A percentile compares a stretch with the other conserved stretches of the same genome.
These are phyloP conservation scores for Acrocephalus scirpaceus DNA, from an alignment of 2,797 vertebrate genomes.

Conservation along the genomic window DNA sequence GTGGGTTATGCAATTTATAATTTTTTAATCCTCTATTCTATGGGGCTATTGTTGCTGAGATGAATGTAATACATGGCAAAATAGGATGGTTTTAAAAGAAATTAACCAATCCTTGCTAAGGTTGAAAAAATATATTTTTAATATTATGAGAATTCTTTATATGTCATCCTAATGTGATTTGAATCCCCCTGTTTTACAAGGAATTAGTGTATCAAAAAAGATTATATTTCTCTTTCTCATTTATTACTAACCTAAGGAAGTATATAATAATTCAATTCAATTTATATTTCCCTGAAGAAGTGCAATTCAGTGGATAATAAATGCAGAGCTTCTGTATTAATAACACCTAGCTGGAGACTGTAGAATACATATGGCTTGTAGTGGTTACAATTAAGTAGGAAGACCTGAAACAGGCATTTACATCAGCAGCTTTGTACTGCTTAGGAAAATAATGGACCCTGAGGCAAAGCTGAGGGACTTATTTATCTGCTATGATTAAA, in stretches of 20 bases:
- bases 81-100: background rate
- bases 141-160: background rate
- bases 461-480: conserved; percentile 43
- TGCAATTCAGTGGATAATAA: conserved; percentile 33
- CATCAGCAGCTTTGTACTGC: conserved; percentile 3
- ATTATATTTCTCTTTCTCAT: conserved; percentile 29
- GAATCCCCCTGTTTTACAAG: conserved; percentile 40
- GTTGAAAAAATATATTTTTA: background rate
- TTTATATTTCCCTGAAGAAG: conserved; percentile 53
- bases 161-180: background rate
- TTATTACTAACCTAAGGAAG: conserved; percentile 47
- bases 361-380: background rate
- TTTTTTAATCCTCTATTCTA: background rate
- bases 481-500: conserved; percentile 45
- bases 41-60: background rate
- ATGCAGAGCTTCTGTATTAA: conserved; percentile 13
- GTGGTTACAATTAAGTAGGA: conserved; percentile 27
- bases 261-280: conserved; percentile 52
- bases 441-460: conserved; percentile 34
- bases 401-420: conserved; percentile 35
- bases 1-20: background rate
- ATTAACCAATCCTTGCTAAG: background rate
- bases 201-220: conserved; percentile 30
- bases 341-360: conserved; percentile 28
- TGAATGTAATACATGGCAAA: background rate